Base-by-base conservation (phyloP, 2,113 vertebrate species). In the Phylloscopus trochilus region DNA sequence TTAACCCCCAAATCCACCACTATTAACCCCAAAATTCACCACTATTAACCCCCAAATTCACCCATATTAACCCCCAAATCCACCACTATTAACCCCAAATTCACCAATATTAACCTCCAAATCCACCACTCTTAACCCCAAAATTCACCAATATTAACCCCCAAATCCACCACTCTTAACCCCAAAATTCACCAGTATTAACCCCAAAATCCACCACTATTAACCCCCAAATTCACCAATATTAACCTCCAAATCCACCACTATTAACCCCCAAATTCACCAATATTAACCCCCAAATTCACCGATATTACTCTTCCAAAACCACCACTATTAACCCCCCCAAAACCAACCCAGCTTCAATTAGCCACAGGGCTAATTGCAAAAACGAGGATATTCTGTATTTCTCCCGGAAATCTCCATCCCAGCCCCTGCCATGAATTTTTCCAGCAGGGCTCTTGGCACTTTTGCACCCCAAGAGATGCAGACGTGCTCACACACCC, bases 381-480 rank as follows among this genome's bases (percentile, higher is more conserved):
- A 33, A 11, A 35, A 15, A 17, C 1, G 17, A 46, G 37, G 4
- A 20, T 13, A 30, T 6, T 4, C 4, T 2, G 0, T 5, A 8
- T 76, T 66, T 47, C 52, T 27, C 46, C 43, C 3, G 46, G 7
- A n/a, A 75, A 12, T 16, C 30, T 28, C 51, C 33, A 27, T 11
- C 62, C 49, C 14, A 0, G 3, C 19, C 44, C 58, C 21, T 15
- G 14, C 43, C n/a, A 4, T 0, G 43, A 5, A 4, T 55, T n/a
- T 30, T 41, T 47, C 9, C 58, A 47, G 39, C 1, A 11, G 35
- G 2, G 8, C 23, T 15, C 6, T 0, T 4, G 51, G 19, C 46
- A 8, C 0, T 24, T 47, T 3, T 6, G 6, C 1, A 4, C 26
- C 51, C 72, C 9, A 19, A 7, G 1, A 44, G 8, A 44, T 21